phyloP scores from a whole-genome alignment of 2,113 vertebrate genomes.

The Addax nasomaculatus region DNA sequence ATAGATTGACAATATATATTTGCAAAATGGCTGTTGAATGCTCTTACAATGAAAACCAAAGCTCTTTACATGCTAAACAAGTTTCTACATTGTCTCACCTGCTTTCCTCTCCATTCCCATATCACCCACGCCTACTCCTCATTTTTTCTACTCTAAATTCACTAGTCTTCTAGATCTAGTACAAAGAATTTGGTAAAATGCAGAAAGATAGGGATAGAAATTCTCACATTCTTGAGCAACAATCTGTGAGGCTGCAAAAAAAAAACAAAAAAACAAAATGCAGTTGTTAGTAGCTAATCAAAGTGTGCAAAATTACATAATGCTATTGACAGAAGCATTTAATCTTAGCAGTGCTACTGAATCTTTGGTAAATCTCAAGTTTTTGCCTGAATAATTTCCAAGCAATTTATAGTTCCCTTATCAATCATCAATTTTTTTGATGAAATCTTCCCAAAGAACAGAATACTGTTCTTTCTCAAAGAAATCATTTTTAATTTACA shows the following conservation, averaged over 20 bases:
- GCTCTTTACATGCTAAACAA: not conserved
- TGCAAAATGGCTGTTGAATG: not conserved
- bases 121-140: not conserved
- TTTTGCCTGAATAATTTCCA: not conserved
- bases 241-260: not conserved
- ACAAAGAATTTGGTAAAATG: not conserved
- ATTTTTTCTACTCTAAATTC: not conserved
- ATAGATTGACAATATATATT: not conserved
- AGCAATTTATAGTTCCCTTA: not conserved
- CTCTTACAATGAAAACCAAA: not conserved
- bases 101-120: not conserved
- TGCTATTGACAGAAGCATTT: not conserved
- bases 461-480: not conserved
- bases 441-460: not conserved
- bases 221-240: not conserved
- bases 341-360: accelerated
- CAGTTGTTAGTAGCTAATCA: too few species aligned
- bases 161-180: not conserved
- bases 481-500: not conserved
- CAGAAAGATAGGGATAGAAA: not conserved
- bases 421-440: not conserved
- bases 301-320: not conserved
- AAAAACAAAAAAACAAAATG: not conserved
- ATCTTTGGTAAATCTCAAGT: not conserved
- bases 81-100: not conserved